phyloP scores from a whole-genome alignment of 2,888 invertebrate species.

The Nomada goodeniana region DNA sequence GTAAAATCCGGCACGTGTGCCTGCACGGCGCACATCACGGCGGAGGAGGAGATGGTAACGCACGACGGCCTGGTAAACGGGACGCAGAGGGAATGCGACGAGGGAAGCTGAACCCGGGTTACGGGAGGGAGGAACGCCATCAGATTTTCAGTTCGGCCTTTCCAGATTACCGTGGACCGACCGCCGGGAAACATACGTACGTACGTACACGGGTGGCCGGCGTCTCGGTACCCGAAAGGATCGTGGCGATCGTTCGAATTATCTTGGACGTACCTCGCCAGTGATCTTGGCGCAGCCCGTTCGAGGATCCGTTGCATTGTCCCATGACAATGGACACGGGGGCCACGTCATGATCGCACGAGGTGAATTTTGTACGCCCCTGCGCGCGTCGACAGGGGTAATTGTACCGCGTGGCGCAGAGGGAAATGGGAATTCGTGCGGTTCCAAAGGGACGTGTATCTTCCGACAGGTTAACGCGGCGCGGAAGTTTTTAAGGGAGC shows the following conservation, averaged over 20 bases:
- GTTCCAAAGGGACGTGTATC: not conserved
- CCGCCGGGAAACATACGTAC: conserved; percentile 23
- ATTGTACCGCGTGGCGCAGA: not conserved
- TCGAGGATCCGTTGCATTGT: conserved; percentile 33
- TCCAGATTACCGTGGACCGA: conserved; percentile 57
- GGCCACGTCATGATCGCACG: conserved; percentile 12
- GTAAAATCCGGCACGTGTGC: not conserved
- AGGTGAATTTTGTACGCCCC: conserved; percentile 22
- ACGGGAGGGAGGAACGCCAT: conserved; percentile 44
- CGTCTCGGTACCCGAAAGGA: conserved; percentile 17
- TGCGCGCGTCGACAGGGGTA: not conserved
- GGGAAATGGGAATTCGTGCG: not conserved
- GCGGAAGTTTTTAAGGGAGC: too few relatives aligned
- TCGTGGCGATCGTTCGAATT: conserved; percentile 58
- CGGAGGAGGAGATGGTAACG: conserved; percentile 10
- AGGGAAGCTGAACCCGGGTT: conserved; percentile 4
- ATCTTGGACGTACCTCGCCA: conserved; percentile 35
- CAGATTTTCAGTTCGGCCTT: conserved; percentile 51
- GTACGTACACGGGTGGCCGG: not conserved
- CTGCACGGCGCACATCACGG: not conserved
- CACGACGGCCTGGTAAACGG: not conserved
- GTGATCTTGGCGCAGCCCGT: conserved; percentile 33
- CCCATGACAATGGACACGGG: conserved; percentile 30
- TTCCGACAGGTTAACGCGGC: not conserved
- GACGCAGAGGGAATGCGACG: not conserved